phyloP scores from a whole-genome alignment of 1,140 invertebrate species.

The Tetraneura akinire region DNA sequence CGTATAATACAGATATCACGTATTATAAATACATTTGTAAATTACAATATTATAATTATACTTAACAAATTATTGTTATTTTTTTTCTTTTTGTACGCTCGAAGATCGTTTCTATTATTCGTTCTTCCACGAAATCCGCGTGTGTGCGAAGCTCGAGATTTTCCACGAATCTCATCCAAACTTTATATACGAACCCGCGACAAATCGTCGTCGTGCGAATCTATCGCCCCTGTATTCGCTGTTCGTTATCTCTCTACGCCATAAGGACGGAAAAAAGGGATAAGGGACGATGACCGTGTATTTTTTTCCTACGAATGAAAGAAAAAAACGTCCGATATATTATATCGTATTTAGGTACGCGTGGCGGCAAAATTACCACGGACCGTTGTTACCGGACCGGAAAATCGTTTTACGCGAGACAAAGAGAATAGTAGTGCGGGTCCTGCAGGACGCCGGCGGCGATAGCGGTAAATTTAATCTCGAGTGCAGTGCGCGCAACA shows the following conservation, averaged over 20 bases:
- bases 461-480: constrained; percentile 26
- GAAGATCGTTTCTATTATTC: neutral
- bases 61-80: constrained; percentile 1
- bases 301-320: constrained; percentile 6
- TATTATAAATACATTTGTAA: too few species aligned
- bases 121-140: neutral
- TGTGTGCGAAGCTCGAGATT: too few species aligned
- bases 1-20: neutral
- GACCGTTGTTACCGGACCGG: constrained; percentile 38
- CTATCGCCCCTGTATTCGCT: neutral
- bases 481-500: neutral
- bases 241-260: neutral
- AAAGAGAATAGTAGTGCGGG: constrained; percentile 2
- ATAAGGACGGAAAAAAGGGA: neutral
- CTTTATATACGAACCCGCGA: neutral
- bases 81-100: constrained; percentile 1
- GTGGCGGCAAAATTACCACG: constrained; percentile 5
- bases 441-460: neutral
- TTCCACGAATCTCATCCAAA: neutral
- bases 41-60: constrained; percentile 6
- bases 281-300: constrained; percentile 31
- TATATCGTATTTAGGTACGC: neutral
- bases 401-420: constrained; percentile 43
- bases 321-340: neutral
- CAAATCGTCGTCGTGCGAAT: too few species aligned